Percentiles rank a stretch among this genome's conserved stretches.
phyloP scores from a whole-genome alignment of 1,140 invertebrate genomes.

The Drosophila biarmipes region DNA sequence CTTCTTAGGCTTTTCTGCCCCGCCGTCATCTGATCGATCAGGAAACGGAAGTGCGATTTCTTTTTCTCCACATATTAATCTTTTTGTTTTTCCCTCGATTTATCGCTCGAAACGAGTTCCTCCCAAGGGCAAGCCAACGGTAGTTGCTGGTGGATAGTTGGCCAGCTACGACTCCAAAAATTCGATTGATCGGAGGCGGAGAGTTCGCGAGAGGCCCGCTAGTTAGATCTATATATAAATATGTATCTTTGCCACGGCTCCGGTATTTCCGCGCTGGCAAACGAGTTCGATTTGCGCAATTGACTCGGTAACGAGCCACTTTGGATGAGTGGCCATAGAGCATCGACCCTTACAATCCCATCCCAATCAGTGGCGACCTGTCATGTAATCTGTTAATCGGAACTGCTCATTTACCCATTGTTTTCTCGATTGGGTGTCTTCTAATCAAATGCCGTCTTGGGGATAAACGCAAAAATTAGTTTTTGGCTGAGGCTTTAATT shows the following conservation, averaged over 20 bases:
- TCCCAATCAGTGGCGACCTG: constrained; percentile 2
- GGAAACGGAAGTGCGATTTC: constrained; percentile 73
- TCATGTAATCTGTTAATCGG: constrained; percentile 30
- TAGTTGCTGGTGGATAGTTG: constrained; percentile 64
- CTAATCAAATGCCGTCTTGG: neutral
- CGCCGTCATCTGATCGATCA: constrained; percentile 59
- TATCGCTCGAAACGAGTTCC: constrained; percentile 61
- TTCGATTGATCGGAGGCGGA: constrained; percentile 36
- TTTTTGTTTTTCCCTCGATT: constrained; percentile 51
- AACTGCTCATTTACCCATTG: constrained; percentile 11
- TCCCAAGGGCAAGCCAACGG: constrained; percentile 71
- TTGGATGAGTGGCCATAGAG: constrained; percentile 26
- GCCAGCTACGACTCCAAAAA: constrained; percentile 33
- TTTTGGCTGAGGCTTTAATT: neutral
- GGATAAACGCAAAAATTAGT: neutral
- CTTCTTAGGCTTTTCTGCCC: constrained; percentile 52
- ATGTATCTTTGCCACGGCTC: constrained; percentile 11
- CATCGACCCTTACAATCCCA: constrained; percentile 32
- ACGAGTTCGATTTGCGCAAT: constrained; percentile 73
- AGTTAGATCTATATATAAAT: constrained; percentile 23
- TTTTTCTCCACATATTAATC: constrained; percentile 59
- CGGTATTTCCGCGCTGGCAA: constrained; percentile 64
- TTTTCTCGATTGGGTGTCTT: neutral
- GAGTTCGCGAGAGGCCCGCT: constrained; percentile 33
- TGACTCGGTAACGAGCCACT: constrained; percentile 23